Conservation (phyloP, 2,113 vertebrate species). For the Leucosticte australis region DNA sequence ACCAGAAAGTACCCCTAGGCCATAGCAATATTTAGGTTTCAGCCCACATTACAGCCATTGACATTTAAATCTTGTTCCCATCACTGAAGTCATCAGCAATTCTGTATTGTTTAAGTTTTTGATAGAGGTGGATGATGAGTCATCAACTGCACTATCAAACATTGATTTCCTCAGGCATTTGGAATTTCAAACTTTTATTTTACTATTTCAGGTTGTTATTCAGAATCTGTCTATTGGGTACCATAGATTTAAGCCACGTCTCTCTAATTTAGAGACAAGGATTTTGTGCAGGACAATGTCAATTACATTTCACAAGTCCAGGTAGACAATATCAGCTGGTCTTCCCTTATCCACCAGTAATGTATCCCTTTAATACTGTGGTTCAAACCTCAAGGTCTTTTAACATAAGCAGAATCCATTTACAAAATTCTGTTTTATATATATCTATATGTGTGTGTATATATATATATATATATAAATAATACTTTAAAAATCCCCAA, state of each 20-base stretch:
- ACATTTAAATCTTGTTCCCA: background rate
- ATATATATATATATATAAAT: background rate
- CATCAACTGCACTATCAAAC: background rate
- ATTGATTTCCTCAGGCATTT: background rate
- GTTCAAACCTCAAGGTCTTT: background rate
- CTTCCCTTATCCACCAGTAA: background rate
- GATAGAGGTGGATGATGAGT: background rate
- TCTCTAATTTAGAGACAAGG: background rate
- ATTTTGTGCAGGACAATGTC: background rate
- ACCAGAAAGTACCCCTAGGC: background rate
- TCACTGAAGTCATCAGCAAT: background rate
- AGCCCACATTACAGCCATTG: background rate
- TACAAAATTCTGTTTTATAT: background rate
- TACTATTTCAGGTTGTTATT: background rate
- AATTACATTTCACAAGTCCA: background rate
- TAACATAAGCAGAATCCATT: background rate
- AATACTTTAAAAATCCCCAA: background rate
- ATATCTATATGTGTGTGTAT: background rate
- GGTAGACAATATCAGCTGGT: background rate
- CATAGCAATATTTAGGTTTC: background rate
- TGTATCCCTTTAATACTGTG: background rate
- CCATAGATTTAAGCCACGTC: background rate
- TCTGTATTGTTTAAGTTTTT: background rate
- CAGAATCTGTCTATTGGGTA: background rate
- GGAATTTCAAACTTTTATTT: background rate